Conservation (phyloP, 2,113 vertebrate genomes). For the Shinisaurus crocodilurus region DNA sequence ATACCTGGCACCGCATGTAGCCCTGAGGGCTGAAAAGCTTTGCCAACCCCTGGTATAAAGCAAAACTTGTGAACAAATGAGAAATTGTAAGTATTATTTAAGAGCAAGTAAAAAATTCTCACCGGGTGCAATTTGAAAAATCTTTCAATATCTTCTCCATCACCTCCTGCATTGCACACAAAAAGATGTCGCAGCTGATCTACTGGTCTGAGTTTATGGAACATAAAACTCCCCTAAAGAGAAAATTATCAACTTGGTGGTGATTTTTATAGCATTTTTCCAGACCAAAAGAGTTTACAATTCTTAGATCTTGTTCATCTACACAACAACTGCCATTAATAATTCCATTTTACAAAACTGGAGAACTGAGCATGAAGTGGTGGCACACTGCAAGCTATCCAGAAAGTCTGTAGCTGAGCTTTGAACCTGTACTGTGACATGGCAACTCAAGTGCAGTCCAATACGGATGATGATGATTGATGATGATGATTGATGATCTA, state of each 20-base stretch:
- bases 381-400: not conserved
- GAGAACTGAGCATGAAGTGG: not conserved
- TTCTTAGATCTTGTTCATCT: not conserved
- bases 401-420: not conserved
- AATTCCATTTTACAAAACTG: not conserved
- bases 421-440: not conserved
- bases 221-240: slow-evolving; percentile 93
- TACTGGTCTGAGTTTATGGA: slow-evolving; percentile 94
- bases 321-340: not conserved
- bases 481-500: no score
- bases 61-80: not conserved
- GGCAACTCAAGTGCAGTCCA: not conserved
- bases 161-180: slow-evolving; percentile 91
- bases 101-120: slow-evolving; percentile 15
- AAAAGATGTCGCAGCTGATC: slow-evolving; percentile 95
- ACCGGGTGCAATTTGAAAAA: slow-evolving; percentile 98
- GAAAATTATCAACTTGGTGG: slow-evolving; percentile 1
- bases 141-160: slow-evolving; percentile 95
- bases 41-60: not conserved
- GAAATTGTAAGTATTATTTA: not conserved
- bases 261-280: not conserved
- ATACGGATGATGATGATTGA: no score
- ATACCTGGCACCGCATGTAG: no score
- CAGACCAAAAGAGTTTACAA: not conserved
- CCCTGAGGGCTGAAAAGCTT: no score